Percentiles rank a stretch among this genome's conserved stretches.
phyloP scores from a whole-genome alignment of 1,140 invertebrate species.

The Hesperophylax magnus region DNA sequence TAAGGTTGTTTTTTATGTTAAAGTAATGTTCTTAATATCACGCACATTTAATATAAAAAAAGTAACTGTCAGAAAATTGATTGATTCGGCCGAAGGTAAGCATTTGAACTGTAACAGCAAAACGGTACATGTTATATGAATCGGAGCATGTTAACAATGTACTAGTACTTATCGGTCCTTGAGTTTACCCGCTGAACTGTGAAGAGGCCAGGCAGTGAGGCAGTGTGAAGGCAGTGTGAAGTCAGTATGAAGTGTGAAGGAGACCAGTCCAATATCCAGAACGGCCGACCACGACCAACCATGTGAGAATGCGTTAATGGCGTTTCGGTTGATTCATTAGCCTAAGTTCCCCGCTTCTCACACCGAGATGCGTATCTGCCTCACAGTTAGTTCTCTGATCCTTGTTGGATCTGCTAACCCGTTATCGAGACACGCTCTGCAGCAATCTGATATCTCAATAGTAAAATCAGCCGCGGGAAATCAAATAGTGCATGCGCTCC shows the following conservation, averaged over 20 bases:
- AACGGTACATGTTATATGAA: neutral
- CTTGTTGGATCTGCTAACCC: conserved; percentile 52
- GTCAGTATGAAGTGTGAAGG: neutral
- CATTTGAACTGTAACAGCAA: conserved; percentile 1
- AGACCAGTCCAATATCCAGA: neutral
- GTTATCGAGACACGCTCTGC: conserved; percentile 49
- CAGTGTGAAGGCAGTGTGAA: neutral
- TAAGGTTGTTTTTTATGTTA: no score
- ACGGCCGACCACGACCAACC: neutral
- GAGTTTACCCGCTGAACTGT: conserved; percentile 1
- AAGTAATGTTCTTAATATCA: neutral
- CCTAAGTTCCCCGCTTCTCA: conserved; percentile 39
- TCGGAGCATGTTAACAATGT: conserved; percentile 11
- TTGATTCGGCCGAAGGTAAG: neutral
- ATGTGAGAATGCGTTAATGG: conserved; percentile 32
- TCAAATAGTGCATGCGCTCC: conserved; percentile 24
- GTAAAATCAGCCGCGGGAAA: conserved; percentile 36
- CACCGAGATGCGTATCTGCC: conserved; percentile 46
- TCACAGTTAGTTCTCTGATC: conserved; percentile 50
- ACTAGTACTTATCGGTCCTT: neutral
- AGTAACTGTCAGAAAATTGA: neutral
- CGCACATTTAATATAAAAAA: neutral
- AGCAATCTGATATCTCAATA: conserved; percentile 54
- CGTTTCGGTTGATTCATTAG: conserved; percentile 42
- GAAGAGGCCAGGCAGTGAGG: neutral